Evolutionary conservation across 2,888 invertebrate species (phyloP).

Genomic region (Trachelus troglodyta): DNA sequence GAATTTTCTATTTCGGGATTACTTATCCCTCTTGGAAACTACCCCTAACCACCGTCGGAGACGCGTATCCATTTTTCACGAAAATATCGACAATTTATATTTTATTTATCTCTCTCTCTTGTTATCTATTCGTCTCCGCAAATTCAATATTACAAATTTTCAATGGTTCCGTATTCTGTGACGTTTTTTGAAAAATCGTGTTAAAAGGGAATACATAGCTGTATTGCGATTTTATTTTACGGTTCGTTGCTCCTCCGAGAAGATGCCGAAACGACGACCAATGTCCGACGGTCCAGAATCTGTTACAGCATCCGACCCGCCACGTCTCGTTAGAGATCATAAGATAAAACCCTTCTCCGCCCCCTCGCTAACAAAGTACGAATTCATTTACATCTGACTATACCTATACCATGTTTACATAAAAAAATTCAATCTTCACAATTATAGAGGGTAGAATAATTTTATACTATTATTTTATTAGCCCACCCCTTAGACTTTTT

Average conservation of each 20-base stretch:
- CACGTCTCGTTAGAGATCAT: neutral
- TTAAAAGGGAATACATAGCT: no score
- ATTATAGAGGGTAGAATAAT: no score
- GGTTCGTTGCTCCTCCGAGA: neutral
- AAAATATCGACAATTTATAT: neutral
- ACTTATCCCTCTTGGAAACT: no score
- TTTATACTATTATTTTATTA: no score
- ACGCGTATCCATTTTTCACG: neutral
- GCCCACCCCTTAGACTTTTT: no score
- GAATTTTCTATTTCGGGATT: neutral
- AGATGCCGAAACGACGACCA: neutral
- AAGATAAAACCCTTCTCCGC: no score
- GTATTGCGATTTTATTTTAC: neutral
- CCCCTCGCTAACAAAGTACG: no score
- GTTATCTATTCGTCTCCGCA: neutral
- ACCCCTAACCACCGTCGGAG: no score
- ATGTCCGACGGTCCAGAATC: neutral
- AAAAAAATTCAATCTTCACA: no score
- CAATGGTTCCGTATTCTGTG: neutral
- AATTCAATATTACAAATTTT: neutral
- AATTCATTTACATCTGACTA: neutral
- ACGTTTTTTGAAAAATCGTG: neutral
- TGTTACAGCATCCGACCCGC: neutral
- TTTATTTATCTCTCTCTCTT: neutral
- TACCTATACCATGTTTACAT: no score